Conservation (phyloP, 2,797 vertebrate species). For the Alauda arvensis region DNA sequence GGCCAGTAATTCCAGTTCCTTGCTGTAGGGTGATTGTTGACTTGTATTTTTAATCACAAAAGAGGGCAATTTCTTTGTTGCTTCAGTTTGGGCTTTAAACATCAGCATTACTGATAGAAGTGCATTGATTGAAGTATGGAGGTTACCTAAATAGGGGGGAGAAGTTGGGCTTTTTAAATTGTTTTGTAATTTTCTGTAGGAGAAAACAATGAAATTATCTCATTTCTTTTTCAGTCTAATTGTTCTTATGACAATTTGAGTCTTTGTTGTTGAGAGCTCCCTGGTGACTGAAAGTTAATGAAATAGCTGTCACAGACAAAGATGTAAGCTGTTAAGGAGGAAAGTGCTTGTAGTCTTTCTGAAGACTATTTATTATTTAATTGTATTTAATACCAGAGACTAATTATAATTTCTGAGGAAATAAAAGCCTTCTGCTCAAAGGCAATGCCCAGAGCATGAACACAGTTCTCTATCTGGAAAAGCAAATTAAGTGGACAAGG, state of each 20-base stretch:
- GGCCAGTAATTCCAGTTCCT: neutral
- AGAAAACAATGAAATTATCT: neutral
- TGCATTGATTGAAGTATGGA: neutral
- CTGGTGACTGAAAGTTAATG: slow-evolving; percentile 21
- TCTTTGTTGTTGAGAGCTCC: slow-evolving; percentile 34
- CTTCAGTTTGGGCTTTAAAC: neutral
- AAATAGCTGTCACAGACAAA: slow-evolving; percentile 26
- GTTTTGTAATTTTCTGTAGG: neutral
- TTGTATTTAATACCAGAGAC: neutral
- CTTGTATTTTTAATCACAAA: neutral
- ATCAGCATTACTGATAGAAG: neutral
- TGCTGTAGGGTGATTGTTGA: neutral
- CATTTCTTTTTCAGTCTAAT: slow-evolving; percentile 1
- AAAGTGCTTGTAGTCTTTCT: slow-evolving; percentile 8
- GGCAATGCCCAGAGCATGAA: neutral
- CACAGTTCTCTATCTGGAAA: neutral
- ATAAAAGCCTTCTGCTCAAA: neutral
- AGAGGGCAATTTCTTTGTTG: neutral
- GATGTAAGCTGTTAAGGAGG: neutral
- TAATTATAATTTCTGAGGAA: slow-evolving; percentile 3
- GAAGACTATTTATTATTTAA: slow-evolving; percentile 6
- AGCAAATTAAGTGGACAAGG: neutral
- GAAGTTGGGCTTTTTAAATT: neutral
- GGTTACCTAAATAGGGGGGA: neutral
- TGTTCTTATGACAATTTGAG: neutral